phyloP scores from a whole-genome alignment of 1,140 invertebrate species.

The Phymorhynchus buccinoides region DNA sequence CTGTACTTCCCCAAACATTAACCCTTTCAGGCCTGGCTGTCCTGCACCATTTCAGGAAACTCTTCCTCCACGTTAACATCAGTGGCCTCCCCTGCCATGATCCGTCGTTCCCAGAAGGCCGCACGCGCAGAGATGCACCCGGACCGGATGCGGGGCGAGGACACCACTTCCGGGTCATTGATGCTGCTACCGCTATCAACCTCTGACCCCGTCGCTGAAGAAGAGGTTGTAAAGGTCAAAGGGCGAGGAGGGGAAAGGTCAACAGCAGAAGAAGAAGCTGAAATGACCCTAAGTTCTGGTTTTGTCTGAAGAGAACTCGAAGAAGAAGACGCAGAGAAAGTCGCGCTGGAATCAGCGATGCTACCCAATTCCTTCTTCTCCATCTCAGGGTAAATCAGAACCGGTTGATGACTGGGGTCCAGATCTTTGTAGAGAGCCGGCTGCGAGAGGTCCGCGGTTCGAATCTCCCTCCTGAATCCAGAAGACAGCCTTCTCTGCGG shows the following conservation, averaged over 20 bases:
- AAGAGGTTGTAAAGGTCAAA: no score
- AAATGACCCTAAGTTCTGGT: neutral
- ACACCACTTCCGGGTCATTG: neutral
- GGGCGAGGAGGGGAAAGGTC: neutral
- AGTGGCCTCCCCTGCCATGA: constrained; percentile 46
- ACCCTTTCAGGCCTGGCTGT: neutral
- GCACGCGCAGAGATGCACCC: constrained; percentile 63
- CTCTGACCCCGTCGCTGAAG: no score
- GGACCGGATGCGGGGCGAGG: constrained; percentile 51
- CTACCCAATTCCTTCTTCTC: neutral
- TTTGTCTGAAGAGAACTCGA: neutral
- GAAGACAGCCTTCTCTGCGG: no score
- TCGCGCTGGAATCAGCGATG: neutral
- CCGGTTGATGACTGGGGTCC: constrained; percentile 13
- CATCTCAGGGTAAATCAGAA: constrained; percentile 1
- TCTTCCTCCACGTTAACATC: constrained; percentile 49
- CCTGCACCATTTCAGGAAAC: constrained; percentile 59
- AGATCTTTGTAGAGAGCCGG: constrained; percentile 28
- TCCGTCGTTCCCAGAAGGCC: constrained; percentile 64
- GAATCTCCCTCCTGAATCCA: neutral
- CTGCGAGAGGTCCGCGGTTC: neutral
- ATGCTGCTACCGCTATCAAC: neutral
- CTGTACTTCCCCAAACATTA: no score
- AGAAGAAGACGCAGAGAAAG: neutral
- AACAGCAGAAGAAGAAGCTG: neutral